phyloP scores from a whole-genome alignment of 2,797 vertebrate species.

The Orestias chungarensis region DNA sequence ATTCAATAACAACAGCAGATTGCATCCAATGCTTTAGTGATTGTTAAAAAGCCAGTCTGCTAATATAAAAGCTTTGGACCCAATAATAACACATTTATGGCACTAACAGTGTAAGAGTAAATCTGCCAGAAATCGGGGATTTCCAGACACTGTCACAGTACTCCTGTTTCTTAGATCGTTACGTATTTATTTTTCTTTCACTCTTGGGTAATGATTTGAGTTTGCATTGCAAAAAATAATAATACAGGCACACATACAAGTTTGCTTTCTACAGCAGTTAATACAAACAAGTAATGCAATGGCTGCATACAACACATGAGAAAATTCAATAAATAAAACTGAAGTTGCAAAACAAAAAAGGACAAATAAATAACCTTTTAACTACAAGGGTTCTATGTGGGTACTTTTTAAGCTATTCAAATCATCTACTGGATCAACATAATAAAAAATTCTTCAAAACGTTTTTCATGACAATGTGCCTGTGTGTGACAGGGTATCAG shows the following conservation, averaged over 20 bases:
- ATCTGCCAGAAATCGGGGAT: not conserved
- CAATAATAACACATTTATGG: not conserved
- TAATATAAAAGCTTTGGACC: conserved; percentile 13
- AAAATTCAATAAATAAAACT: not conserved
- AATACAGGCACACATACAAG: not conserved
- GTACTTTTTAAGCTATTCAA: conserved; percentile 15
- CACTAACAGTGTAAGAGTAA: not conserved
- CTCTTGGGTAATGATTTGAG: not conserved
- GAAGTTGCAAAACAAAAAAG: not conserved
- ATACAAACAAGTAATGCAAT: not conserved
- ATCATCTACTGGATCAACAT: conserved; percentile 36
- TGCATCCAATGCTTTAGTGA: conserved; percentile 4
- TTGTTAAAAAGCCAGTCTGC: conserved; percentile 6
- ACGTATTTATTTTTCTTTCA: conserved; percentile 5
- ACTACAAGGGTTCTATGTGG: not conserved
- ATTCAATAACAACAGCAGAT: conserved; percentile 6
- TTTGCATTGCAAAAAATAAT: not conserved
- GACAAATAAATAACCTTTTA: not conserved
- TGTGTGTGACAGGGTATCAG: conserved; percentile 51
- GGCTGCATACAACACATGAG: not conserved
- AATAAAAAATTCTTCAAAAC: conserved; percentile 36
- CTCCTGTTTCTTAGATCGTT: not conserved
- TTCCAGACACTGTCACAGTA: conserved; percentile 1
- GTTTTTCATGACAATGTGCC: conserved; percentile 51
- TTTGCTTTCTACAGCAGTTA: conserved; percentile 8